Evolutionary conservation across 2,888 invertebrate species (phyloP), one percentile per base, ranked within the genome.

Genomic region (Leuctra nigra): DNA sequence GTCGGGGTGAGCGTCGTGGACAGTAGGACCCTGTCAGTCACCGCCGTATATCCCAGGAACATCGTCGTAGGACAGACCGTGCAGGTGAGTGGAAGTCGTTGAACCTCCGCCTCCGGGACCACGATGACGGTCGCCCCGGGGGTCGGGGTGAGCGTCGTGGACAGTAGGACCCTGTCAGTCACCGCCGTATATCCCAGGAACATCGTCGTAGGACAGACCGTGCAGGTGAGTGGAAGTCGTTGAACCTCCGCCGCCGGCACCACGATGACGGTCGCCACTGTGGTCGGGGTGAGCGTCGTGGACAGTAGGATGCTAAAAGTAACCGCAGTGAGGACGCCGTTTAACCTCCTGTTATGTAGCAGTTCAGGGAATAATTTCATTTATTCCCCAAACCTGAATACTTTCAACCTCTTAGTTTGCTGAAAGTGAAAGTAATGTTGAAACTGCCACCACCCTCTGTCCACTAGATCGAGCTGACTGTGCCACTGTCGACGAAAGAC

Each of bases 191-290:
- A 33, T n/a, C 39, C 50, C 2, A 16, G 24, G 22, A 22, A 11
- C 14, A 25, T 50, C 22, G 11, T n/a, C 2, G 55, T 55, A 4
- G 55, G 55, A 36, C 48, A 46, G 16, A 36, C 47, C 1, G 38
- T 58, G 25, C 38, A 50, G 58, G 58, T 58, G 44, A 16, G 16
- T 57, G 33, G 38, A 22, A 2, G 57, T 57, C 23, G 57, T 57
- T 35, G 57, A 57, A n/a, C n/a, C n/a, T n/a, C n/a, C n/a, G n/a
- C n/a, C n/a, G n/a, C n/a, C n/a, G n/a, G n/a, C n/a, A n/a, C n/a
- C n/a, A n/a, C n/a, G n/a, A n/a, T n/a, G n/a, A n/a, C n/a, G n/a
- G 47, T 35, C 24, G 47, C 46, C 3, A 47, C 13, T 3, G 47
- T 33, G 14, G 44, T 55, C 6, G 20, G 6, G 24, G 16, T 57